Base-by-base conservation (phyloP, 2,888 invertebrate species). In the Eupithecia tripunctaria region DNA sequence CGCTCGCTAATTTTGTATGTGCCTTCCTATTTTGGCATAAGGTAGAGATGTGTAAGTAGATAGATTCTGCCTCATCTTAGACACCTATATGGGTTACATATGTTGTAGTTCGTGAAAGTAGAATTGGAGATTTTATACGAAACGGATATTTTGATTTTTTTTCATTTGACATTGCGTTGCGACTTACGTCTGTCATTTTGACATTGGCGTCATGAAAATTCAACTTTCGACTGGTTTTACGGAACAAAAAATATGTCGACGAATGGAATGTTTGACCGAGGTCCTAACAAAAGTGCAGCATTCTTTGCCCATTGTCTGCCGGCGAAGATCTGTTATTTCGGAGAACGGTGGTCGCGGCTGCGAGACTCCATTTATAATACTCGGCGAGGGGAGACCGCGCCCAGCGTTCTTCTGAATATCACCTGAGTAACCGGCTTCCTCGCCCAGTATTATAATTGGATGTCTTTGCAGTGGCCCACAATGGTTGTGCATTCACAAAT, bases 311-410 rank as follows among this genome's bases (percentile, higher is more conserved):
- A 29, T 60, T 60, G 79, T 81, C 78, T 41, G 51, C 51, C 60
- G 80, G 74, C 78, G 84, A 51, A 51, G 43, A 25, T 56, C 56
- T 90, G 92, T 91, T 92, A 91, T 91, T 91, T 89, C 85, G 92
- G 89, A 91, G 92, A 90, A 91, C 90, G 90, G 87, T 87, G 88
- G 89, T 84, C 86, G 86, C 88, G 85, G 85, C 36, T 63, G 82
- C 84, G 76, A 85, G 87, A 88, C 85, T 88, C 90, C 90, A 88
- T 81, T 86, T 92, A 89, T 91, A 91, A 92, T 92, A 92, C 92
- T 92, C 88, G 88, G 86, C 86, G 86, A 85, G 84, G 78, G 7
- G 29, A 60, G 29, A 81, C 81, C 84, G 82, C 47, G 82, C 83
- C 73, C 74, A 80, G 85, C 88, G 89, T 91, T 91, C 91, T 88